Evolutionary conservation across 2,797 vertebrate species (phyloP).

Genomic region (Syngnathus acus): DNA sequence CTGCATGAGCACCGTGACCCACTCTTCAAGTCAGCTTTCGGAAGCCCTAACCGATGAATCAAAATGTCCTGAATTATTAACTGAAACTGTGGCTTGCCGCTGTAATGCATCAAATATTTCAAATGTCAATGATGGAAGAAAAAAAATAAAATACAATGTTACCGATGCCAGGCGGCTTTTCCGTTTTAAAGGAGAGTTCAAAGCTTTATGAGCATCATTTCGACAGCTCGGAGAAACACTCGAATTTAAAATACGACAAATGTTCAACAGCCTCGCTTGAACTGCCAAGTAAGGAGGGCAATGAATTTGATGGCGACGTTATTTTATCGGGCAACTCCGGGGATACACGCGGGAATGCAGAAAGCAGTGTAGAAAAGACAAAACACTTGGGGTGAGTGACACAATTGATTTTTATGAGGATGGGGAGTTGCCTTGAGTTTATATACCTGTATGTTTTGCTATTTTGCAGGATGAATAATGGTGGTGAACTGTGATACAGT

Average conservation of each 20-base stretch:
- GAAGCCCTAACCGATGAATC: conserved; percentile 16
- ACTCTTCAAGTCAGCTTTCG: neutral
- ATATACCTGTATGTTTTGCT: no score
- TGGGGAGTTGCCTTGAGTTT: no score
- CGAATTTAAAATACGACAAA: conserved; percentile 26
- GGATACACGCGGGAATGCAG: conserved; percentile 43
- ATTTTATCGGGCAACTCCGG: conserved; percentile 36
- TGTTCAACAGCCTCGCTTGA: conserved; percentile 32
- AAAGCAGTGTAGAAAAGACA: conserved; percentile 9
- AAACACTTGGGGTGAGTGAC: neutral
- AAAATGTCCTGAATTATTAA: conserved; percentile 35
- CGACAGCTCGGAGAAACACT: conserved; percentile 10
- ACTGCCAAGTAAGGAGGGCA: conserved; percentile 29
- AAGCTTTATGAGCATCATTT: conserved; percentile 6
- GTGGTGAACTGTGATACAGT: no score
- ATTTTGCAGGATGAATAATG: no score
- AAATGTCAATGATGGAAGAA: neutral
- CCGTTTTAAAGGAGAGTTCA: neutral
- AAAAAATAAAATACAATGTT: neutral
- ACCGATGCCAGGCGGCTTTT: neutral
- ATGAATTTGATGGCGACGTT: conserved; percentile 27
- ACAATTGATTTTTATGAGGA: neutral
- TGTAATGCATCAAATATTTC: neutral
- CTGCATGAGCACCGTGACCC: conserved; percentile 19
- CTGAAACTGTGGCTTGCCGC: conserved; percentile 13